Percentiles rank a stretch among this genome's conserved stretches.
Evolutionary conservation across 2,113 vertebrate species (phyloP).

Genomic region (Marmota flaviventris): DNA sequence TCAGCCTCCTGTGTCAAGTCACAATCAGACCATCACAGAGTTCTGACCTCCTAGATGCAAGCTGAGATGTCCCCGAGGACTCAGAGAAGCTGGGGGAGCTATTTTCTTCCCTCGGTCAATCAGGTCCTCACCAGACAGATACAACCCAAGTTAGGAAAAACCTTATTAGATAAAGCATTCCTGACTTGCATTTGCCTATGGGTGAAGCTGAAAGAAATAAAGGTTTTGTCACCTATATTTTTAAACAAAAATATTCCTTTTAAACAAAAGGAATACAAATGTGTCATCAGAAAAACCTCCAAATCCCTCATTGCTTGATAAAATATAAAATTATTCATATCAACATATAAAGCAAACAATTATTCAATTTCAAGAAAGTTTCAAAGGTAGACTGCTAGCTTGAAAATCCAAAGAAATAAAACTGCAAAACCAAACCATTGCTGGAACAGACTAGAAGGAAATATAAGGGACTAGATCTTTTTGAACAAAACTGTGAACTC

Average conservation of each 20-base stretch:
- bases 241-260: not conserved
- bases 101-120: constrained; percentile 66
- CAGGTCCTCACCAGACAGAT: constrained; percentile 31
- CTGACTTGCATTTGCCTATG: not conserved
- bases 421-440: not conserved
- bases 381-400: constrained; percentile 3
- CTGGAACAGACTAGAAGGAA: not conserved
- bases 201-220: constrained; percentile 31
- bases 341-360: not conserved
- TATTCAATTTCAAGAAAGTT: not conserved
- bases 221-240: not conserved
- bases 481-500: not conserved
- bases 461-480: constrained; percentile 22
- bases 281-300: not conserved
- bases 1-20: constrained; percentile 52
- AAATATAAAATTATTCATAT: not conserved
- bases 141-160: constrained; percentile 53
- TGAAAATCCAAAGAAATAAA: constrained; percentile 59
- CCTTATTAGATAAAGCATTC: not conserved
- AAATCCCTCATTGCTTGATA: not conserved
- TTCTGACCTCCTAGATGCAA: constrained; percentile 72
- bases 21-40: constrained; percentile 51
- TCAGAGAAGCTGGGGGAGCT: not conserved
- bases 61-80: constrained; percentile 50
- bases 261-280: not conserved